These are phyloP conservation scores for Bostrychus sinensis DNA, from an alignment of 2,113 vertebrate species.

Conservation along the genomic window DNA sequence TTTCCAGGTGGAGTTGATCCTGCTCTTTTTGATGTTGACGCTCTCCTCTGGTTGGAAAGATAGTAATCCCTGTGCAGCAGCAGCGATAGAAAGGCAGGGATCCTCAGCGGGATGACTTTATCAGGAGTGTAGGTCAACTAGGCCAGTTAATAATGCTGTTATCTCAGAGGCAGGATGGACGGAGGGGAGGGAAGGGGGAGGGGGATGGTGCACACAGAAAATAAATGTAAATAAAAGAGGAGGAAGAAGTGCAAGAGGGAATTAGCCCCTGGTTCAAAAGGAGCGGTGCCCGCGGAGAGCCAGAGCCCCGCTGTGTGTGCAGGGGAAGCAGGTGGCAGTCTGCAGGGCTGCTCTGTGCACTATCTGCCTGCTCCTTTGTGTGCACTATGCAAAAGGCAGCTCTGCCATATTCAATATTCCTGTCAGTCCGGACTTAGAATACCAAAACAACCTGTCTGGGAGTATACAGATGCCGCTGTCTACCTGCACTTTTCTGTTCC, in stretches of 20 bases:
- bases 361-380: slow-evolving; percentile 57
- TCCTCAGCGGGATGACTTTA: slow-evolving; percentile 69
- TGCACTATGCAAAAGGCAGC: slow-evolving; percentile 59
- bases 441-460: slow-evolving; percentile 74
- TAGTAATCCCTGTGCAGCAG: slow-evolving; percentile 57
- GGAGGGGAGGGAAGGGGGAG: slow-evolving; percentile 13
- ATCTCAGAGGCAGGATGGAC: slow-evolving; percentile 61
- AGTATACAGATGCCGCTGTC: slow-evolving; percentile 64
- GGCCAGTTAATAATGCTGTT: slow-evolving; percentile 78
- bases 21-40: slow-evolving; percentile 45
- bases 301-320: slow-evolving; percentile 62
- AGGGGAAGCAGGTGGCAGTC: slow-evolving; percentile 58
- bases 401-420: slow-evolving; percentile 72
- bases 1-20: slow-evolving; percentile 47
- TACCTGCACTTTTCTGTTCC: slow-evolving; percentile 36
- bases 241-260: slow-evolving; percentile 51
- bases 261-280: slow-evolving; percentile 67
- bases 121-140: slow-evolving; percentile 74
- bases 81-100: slow-evolving; percentile 53
- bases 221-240: slow-evolving; percentile 59
- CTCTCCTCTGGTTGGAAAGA: slow-evolving; percentile 57
- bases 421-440: slow-evolving; percentile 64
- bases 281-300: slow-evolving; percentile 62
- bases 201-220: slow-evolving; percentile 36
- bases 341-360: slow-evolving; percentile 50